Evolutionary conservation across 2,797 vertebrate genomes (phyloP).

Genomic region (Zenarchopterus dispar): DNA sequence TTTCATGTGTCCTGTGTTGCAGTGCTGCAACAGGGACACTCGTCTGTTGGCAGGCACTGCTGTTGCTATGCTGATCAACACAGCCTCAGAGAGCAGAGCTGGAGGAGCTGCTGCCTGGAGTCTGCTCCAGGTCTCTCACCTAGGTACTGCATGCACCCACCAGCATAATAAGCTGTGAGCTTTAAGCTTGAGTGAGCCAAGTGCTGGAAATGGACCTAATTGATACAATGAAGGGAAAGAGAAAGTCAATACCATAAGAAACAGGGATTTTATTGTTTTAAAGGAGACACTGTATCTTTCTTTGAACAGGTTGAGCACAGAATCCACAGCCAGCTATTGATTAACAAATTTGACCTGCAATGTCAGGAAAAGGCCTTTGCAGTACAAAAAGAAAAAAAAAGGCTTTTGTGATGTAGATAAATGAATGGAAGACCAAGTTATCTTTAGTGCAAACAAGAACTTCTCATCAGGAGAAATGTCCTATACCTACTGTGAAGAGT

Average conservation of each 20-base stretch:
- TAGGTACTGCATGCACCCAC: conserved; percentile 50
- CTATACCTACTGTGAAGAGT: background rate
- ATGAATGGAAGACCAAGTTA: too few species aligned
- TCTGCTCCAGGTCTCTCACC: conserved; percentile 76
- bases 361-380: background rate
- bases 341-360: background rate
- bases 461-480: background rate
- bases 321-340: background rate
- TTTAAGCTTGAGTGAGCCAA: too few species aligned
- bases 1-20: conserved; percentile 11
- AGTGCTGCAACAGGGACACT: conserved; percentile 84
- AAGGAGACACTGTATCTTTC: too few species aligned
- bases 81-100: conserved; percentile 53
- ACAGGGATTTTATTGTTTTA: too few species aligned
- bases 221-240: background rate
- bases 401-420: too few species aligned
- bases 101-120: conserved; percentile 76
- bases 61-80: conserved; percentile 89
- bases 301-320: too few species aligned
- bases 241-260: background rate
- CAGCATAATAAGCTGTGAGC: background rate
- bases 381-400: too few species aligned
- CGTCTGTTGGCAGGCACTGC: conserved; percentile 87
- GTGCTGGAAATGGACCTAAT: too few species aligned
- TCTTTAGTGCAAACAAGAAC: too few species aligned